Conservation (phyloP, 2,113 vertebrate species). For the Telmatochromis sp. region DNA sequence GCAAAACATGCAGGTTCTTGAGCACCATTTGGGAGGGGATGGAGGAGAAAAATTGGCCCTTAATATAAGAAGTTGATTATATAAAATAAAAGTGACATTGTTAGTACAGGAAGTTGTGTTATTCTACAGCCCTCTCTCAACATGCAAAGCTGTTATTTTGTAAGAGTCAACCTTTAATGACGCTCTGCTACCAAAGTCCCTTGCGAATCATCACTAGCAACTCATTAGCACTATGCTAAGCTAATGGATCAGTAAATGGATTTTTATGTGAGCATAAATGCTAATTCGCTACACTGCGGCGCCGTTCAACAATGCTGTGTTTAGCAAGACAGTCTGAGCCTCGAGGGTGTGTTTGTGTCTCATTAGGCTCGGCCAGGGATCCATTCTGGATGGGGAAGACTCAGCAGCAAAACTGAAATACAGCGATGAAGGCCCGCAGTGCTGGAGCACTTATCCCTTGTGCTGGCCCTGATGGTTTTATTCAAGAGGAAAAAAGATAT, state of each 20-base stretch:
- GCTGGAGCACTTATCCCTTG: neutral
- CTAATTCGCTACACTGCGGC: conserved; percentile 39
- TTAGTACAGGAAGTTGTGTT: neutral
- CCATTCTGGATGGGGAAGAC: neutral
- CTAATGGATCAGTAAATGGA: conserved; percentile 68
- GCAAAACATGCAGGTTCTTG: neutral
- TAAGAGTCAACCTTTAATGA: conserved; percentile 2
- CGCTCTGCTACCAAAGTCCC: conserved; percentile 15
- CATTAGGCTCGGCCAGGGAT: conserved; percentile 37
- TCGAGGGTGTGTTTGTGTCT: conserved; percentile 47
- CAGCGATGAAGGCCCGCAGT: neutral
- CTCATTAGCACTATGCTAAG: conserved; percentile 64
- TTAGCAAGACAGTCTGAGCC: conserved; percentile 26
- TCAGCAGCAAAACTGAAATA: neutral
- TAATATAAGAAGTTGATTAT: neutral
- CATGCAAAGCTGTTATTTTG: neutral
- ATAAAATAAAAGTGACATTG: neutral
- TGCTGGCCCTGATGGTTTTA: neutral
- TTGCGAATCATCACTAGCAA: conserved; percentile 34
- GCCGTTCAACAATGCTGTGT: conserved; percentile 26
- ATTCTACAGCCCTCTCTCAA: neutral
- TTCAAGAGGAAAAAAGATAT: neutral
- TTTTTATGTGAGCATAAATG: conserved; percentile 64
- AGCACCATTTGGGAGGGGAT: neutral
- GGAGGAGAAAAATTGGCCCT: neutral